Evolutionary conservation across 2,888 invertebrate species (phyloP), one percentile per base, ranked within the genome.

Genomic region (Ormyrus nitidulus): DNA sequence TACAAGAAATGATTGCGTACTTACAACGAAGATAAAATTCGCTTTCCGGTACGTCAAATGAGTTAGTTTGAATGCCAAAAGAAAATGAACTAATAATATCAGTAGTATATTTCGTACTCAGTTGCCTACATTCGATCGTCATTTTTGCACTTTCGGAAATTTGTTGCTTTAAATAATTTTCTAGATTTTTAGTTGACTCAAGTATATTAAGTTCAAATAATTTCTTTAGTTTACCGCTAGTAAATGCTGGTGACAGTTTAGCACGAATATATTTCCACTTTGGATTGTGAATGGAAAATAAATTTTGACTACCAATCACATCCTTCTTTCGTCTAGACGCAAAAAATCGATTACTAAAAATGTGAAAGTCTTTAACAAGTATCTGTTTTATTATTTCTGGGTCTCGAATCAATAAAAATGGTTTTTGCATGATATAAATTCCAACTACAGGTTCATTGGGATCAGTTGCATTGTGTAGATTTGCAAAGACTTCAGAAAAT

Each of bases 241-340:
- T 92, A 84, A 93, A 93, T 0, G 91, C 90, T 0, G 93, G 92
- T 0, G 92, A 91, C 66, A 93, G 79, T 84, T 92, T 92, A 0
- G 88, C 84, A 56, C 93, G 88, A 7, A 92, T 82, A 13, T 86
- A 85, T 83, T 90, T 92, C 93, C 93, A 93, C 69, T 91, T 88
- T 0, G 91, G 91, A 80, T 91, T 92, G 72, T 89, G 87, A 62
- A 91, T 85, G 0, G 90, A 86, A 83, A 92, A 89, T 34, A 92
- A 83, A 79, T 88, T 87, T n/a, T 87, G 84, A 5, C 85, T 86
- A 6, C 87, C 85, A 2, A 91, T 62, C 0, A 87, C 83, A 68
- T 92, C 91, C 2, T 85, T 84, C 6, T 83, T 76, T 4, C 88
- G 86, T 13, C 88, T 86, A 0, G 86, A 86, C 5, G 86, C 85